Evolutionary conservation across 1,140 invertebrate genomes (phyloP).

Genomic region (Leguminivora glycinivorella): DNA sequence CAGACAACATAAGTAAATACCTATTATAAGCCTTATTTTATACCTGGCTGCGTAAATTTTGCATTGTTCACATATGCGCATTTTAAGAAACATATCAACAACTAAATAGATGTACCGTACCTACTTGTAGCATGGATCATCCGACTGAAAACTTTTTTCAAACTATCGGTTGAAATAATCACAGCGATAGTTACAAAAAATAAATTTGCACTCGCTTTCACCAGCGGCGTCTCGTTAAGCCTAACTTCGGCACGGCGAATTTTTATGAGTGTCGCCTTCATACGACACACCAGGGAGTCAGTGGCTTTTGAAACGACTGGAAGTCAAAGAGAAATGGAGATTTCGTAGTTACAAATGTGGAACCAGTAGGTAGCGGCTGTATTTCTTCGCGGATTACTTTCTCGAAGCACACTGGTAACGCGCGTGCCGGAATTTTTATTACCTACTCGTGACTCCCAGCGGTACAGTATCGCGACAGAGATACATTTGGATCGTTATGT

Average conservation of each 20-base stretch:
- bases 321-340: conserved; percentile 75
- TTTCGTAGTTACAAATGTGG: conserved; percentile 73
- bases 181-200: conserved; percentile 25
- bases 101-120: too few species aligned
- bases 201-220: conserved; percentile 22
- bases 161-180: conserved; percentile 4
- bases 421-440: conserved; percentile 68
- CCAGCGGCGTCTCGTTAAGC: conserved; percentile 28
- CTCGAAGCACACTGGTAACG: conserved; percentile 61
- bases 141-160: not conserved
- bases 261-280: conserved; percentile 71
- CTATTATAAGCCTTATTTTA: too few species aligned
- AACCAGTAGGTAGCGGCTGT: conserved; percentile 61
- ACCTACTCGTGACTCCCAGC: conserved; percentile 51
- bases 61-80: too few species aligned
- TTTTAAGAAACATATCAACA: too few species aligned
- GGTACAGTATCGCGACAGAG: conserved; percentile 59
- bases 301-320: conserved; percentile 67
- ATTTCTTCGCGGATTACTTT: conserved; percentile 73
- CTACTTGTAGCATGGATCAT: not conserved
- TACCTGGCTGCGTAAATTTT: too few species aligned
- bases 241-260: conserved; percentile 64
- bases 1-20: too few species aligned
- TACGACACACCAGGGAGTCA: conserved; percentile 65
- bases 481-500: conserved; percentile 63